These are phyloP conservation scores for Rhinichthys osculus DNA, from an alignment of 2,797 vertebrate species.

Conservation along the genomic window DNA sequence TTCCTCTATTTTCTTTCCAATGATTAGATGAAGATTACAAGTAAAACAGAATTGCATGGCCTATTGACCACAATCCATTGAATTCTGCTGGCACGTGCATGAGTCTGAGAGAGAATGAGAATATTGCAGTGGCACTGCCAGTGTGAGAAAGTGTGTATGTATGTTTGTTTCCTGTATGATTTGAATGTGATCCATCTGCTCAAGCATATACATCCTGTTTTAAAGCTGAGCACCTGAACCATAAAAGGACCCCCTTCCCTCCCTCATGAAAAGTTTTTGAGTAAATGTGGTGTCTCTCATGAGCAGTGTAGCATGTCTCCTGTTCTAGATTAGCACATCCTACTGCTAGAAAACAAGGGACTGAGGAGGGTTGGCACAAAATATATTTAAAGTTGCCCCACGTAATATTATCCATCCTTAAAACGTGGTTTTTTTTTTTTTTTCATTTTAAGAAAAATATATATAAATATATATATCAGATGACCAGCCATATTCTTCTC, in stretches of 20 bases:
- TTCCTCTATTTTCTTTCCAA: neutral
- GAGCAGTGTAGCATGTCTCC: constrained; percentile 76
- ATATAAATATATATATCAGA: too few species aligned
- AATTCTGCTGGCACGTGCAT: neutral
- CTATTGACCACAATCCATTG: constrained; percentile 1
- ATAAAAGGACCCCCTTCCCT: constrained; percentile 33
- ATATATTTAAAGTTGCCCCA: neutral
- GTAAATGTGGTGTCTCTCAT: constrained; percentile 63
- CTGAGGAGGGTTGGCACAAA: neutral
- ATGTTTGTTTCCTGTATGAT: constrained; percentile 58
- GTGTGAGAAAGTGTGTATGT: constrained; percentile 33
- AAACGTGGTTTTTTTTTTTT: too few species aligned
- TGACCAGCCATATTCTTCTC: too few species aligned
- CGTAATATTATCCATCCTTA: neutral
- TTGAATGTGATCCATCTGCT: constrained; percentile 65
- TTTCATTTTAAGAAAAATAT: neutral
- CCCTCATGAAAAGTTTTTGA: constrained; percentile 40
- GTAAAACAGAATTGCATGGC: neutral
- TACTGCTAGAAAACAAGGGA: constrained; percentile 9
- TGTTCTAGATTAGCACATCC: constrained; percentile 62
- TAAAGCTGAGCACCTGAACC: constrained; percentile 53
- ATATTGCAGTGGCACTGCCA: constrained; percentile 1
- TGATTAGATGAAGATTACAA: neutral
- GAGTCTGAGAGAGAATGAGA: neutral
- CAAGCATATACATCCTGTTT: constrained; percentile 67